Percentiles rank a stretch among this genome's conserved stretches.
These are phyloP conservation scores for Procavia capensis DNA, from an alignment of 2,113 vertebrate genomes.

Conservation along the genomic window DNA sequence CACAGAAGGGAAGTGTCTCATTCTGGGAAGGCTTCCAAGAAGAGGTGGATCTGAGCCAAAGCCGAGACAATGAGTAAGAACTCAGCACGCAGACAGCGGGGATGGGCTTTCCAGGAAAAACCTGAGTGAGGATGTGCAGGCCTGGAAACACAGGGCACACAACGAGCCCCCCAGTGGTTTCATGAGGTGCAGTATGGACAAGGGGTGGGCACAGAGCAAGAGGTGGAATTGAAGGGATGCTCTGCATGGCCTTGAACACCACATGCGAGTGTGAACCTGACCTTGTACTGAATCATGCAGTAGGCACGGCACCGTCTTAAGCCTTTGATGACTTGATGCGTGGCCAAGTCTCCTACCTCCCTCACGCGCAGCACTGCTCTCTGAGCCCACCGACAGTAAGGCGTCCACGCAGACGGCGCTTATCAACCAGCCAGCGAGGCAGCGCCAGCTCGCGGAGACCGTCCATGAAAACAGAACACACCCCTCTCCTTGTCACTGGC, in stretches of 20 bases:
- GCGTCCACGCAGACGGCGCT: not conserved
- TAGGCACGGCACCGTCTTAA: not conserved
- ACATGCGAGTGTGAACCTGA: not conserved
- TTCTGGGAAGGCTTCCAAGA: not conserved
- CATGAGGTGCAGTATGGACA: not conserved
- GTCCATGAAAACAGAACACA: not conserved
- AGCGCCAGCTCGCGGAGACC: not conserved
- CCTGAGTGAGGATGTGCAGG: not conserved
- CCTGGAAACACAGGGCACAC: not conserved
- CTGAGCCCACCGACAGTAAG: not conserved
- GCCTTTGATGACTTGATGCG: not conserved
- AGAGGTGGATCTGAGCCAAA: slow-evolving; percentile 9
- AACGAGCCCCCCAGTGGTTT: not conserved
- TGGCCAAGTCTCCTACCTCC: not conserved
- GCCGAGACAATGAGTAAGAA: not conserved
- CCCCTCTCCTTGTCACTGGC: not conserved
- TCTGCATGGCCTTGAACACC: not conserved
- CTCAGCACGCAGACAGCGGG: not conserved
- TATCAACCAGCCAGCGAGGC: not conserved
- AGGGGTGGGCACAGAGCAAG: not conserved
- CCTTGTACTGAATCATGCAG: not conserved
- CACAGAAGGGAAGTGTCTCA: not conserved
- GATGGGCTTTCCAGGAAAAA: not conserved
- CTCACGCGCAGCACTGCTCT: not conserved
- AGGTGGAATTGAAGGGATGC: not conserved